Evolutionary conservation across 2,888 invertebrate species (phyloP).

Genomic region (Acronicta alni): DNA sequence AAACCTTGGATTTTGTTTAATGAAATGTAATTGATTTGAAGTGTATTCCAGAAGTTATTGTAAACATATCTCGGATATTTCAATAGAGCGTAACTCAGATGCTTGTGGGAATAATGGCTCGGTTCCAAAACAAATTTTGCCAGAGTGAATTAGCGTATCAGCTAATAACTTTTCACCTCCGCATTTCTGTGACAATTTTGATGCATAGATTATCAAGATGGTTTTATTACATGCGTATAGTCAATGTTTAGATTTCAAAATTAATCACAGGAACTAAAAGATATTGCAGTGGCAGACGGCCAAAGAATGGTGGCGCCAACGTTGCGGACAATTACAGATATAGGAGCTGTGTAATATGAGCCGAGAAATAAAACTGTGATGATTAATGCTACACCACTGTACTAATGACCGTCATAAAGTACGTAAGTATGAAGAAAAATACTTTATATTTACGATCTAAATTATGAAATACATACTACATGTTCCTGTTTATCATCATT

Average conservation of each 20-base stretch:
- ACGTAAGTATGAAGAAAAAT: slow-evolving; percentile 51
- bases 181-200: slow-evolving; percentile 60
- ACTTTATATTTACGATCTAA: slow-evolving; percentile 45
- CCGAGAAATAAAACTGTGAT: slow-evolving; percentile 78
- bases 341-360: slow-evolving; percentile 76
- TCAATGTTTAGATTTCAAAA: slow-evolving; percentile 72
- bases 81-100: slow-evolving; percentile 58
- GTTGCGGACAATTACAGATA: slow-evolving; percentile 79
- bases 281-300: slow-evolving; percentile 80
- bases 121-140: slow-evolving; percentile 66
- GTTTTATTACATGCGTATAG: slow-evolving; percentile 69
- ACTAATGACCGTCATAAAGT: slow-evolving; percentile 65
- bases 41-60: slow-evolving; percentile 61
- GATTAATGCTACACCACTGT: slow-evolving; percentile 74
- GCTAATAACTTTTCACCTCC: slow-evolving; percentile 62
- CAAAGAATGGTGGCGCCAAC: slow-evolving; percentile 82
- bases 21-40: slow-evolving; percentile 61
- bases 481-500: slow-evolving; percentile 33
- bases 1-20: slow-evolving; percentile 55
- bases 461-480: slow-evolving; percentile 36
- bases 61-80: slow-evolving; percentile 65
- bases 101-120: slow-evolving; percentile 63
- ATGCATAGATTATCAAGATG: slow-evolving; percentile 61
- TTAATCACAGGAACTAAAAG: slow-evolving; percentile 72
- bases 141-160: slow-evolving; percentile 51